These are phyloP conservation scores for Psephotus haematonotus DNA, from an alignment of 2,113 vertebrate species.

Conservation along the genomic window DNA sequence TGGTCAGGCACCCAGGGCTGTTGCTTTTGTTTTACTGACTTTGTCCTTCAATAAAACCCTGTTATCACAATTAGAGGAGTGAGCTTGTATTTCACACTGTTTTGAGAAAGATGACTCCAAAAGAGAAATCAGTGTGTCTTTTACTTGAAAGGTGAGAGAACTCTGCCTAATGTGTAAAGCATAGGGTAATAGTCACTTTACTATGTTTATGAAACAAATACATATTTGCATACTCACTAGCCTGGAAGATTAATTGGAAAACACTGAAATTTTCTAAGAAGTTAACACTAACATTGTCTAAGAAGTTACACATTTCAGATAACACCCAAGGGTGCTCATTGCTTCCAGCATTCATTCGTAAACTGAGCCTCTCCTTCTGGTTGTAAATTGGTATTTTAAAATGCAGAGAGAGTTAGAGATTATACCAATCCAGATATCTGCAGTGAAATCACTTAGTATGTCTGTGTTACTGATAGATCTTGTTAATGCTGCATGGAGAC, in stretches of 20 bases:
- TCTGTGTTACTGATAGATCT: neutral
- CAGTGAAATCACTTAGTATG: neutral
- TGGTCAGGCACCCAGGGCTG: no score
- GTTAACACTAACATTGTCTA: neutral
- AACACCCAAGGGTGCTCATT: neutral
- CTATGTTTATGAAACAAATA: neutral
- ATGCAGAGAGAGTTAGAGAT: neutral
- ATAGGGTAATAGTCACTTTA: neutral
- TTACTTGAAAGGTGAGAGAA: neutral
- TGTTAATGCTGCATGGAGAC: neutral
- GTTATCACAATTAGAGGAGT: no score
- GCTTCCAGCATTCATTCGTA: neutral
- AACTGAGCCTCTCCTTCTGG: rapidly evolving
- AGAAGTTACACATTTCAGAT: neutral
- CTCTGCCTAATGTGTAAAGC: neutral
- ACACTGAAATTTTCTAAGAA: neutral
- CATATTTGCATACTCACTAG: neutral
- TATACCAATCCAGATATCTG: neutral
- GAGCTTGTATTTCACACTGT: no score
- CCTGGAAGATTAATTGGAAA: neutral
- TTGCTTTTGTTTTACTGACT: no score
- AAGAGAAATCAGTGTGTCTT: neutral
- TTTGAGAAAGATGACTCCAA: neutral
- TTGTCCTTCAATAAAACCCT: no score
- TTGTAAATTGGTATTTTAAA: neutral